These are phyloP conservation scores for Porites australiensis DNA, from an alignment of 64 coral and sea anemone genomes.

Conservation along the genomic window DNA sequence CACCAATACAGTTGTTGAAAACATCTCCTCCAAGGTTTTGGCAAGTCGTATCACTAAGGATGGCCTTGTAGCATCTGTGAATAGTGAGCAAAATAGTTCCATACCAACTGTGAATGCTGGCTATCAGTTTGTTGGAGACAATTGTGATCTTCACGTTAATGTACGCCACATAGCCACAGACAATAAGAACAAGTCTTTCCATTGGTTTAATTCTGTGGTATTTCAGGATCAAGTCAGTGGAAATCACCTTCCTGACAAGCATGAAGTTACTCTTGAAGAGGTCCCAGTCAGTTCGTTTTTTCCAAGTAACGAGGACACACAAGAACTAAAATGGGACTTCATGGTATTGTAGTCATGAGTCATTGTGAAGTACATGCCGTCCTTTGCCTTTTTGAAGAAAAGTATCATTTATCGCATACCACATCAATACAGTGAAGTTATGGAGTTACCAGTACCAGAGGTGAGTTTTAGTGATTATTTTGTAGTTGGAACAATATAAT, in stretches of 20 bases:
- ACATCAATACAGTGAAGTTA: slow-evolving; percentile 60
- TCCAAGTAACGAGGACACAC: slow-evolving; percentile 9
- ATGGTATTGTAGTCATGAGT: slow-evolving; percentile 48
- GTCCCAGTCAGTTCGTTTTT: slow-evolving; percentile 49
- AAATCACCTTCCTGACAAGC: slow-evolving; percentile 26
- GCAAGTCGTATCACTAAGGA: too few relatives aligned
- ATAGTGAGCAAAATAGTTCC: too few relatives aligned
- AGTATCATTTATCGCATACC: slow-evolving; percentile 60
- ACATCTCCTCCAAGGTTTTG: too few relatives aligned
- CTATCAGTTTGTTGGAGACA: too few relatives aligned
- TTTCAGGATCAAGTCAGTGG: slow-evolving; percentile 60
- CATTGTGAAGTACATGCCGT: slow-evolving; percentile 39
- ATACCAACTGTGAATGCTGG: too few relatives aligned
- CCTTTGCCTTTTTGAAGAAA: slow-evolving; percentile 28
- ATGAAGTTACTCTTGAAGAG: background rate
- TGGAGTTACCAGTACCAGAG: slow-evolving; percentile 43
- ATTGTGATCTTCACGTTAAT: too few relatives aligned
- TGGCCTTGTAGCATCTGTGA: too few relatives aligned
- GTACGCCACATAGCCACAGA: too few relatives aligned
- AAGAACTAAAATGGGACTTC: slow-evolving; percentile 36
- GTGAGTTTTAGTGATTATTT: background rate
- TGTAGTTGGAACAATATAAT: too few relatives aligned
- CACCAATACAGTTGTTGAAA: too few relatives aligned
- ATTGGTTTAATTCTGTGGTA: slow-evolving; percentile 48
- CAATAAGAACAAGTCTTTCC: too few relatives aligned